Percentiles rank a stretch among this genome's conserved stretches.
phyloP scores from a whole-genome alignment of 2,888 invertebrate species.

The Tipula vernalis region DNA sequence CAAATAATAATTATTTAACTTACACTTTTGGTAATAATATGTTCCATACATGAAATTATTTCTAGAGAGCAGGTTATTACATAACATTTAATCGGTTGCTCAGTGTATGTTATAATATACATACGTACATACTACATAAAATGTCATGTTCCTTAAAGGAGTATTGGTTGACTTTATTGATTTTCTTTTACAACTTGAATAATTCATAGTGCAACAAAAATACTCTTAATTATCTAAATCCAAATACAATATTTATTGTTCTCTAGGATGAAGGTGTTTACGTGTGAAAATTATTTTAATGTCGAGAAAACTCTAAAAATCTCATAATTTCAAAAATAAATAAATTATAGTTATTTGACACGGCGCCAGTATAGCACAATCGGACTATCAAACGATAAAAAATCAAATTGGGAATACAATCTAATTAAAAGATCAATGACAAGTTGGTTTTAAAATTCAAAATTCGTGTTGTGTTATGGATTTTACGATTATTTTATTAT shows the following conservation, averaged over 20 bases:
- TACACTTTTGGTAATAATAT: neutral
- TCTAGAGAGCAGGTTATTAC: neutral
- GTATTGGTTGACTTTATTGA: neutral
- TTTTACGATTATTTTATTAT: too few relatives aligned
- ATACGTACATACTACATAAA: neutral
- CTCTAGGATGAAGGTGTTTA: neutral
- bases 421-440: too few relatives aligned
- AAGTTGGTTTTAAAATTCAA: too few relatives aligned
- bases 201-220: neutral
- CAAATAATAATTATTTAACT: neutral
- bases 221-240: neutral
- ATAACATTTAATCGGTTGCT: neutral
- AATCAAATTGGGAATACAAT: too few relatives aligned
- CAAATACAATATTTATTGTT: neutral
- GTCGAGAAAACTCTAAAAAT: neutral
- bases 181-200: neutral
- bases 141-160: neutral
- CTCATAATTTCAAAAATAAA: too few relatives aligned
- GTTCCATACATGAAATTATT: neutral
- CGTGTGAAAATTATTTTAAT: neutral
- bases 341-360: too few relatives aligned
- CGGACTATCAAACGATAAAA: too few relatives aligned
- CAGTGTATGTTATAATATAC: neutral
- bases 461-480: too few relatives aligned
- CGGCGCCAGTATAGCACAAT: too few relatives aligned